phyloP scores from a whole-genome alignment of 2,888 invertebrate species.

The Charanyca ferruginea region DNA sequence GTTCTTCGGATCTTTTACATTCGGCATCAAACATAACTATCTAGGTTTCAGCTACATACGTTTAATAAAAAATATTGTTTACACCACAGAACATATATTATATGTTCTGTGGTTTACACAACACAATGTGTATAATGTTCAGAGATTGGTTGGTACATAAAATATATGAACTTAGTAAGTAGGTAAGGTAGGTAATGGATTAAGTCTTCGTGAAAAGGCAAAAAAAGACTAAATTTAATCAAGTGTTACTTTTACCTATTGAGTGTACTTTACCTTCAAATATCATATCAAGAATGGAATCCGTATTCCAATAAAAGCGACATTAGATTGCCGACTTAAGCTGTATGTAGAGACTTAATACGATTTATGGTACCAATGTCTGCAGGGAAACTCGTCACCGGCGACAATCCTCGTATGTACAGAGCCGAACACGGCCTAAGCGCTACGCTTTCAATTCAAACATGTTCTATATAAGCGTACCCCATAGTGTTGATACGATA shows the following conservation, averaged over 20 bases:
- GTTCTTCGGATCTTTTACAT: background rate
- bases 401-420: conserved; percentile 50
- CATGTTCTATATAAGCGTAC: conserved; percentile 10
- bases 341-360: conserved; percentile 69
- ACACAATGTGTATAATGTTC: too few species aligned
- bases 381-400: conserved; percentile 52
- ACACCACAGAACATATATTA: too few species aligned
- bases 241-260: background rate
- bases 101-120: too few species aligned
- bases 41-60: background rate
- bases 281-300: conserved; percentile 14
- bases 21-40: too few species aligned
- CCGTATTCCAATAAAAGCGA: conserved; percentile 24
- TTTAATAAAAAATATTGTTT: background rate
- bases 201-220: too few species aligned
- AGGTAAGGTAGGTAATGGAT: too few species aligned
- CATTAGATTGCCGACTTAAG: conserved; percentile 38
- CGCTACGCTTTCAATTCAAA: conserved; percentile 44
- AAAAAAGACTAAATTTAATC: too few species aligned
- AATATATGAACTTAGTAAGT: too few species aligned
- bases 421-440: conserved; percentile 37
- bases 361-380: conserved; percentile 71
- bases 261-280: background rate
- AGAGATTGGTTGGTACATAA: background rate
- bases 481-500: conserved; percentile 23